Evolutionary conservation across 2,888 invertebrate species (phyloP).

Genomic region (Dryobotodes eremita): DNA sequence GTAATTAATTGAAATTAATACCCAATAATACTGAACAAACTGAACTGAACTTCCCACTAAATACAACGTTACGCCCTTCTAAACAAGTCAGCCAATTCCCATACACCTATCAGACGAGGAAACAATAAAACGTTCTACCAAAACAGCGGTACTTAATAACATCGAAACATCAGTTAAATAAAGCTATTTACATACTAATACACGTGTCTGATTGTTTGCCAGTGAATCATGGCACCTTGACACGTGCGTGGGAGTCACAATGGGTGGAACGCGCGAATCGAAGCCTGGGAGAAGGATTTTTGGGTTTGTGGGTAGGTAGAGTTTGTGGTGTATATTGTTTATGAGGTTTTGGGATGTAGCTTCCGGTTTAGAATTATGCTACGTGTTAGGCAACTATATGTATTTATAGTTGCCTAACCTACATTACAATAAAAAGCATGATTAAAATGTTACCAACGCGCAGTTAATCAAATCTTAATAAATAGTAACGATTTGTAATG

Average conservation of each 20-base stretch:
- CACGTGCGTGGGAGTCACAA: constrained; percentile 83
- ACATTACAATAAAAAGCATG: too few relatives aligned
- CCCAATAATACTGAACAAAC: too few relatives aligned
- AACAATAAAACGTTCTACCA: constrained; percentile 41
- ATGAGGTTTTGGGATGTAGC: neutral
- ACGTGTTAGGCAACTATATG: neutral
- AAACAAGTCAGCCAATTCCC: constrained; percentile 27
- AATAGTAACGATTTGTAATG: neutral
- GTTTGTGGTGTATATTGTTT: neutral
- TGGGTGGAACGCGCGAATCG: constrained; percentile 65
- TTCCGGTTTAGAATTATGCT: constrained; percentile 2
- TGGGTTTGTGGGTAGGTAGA: constrained; percentile 25
- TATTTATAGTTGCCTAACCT: too few relatives aligned
- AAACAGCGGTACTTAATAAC: constrained; percentile 29
- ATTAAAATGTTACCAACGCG: too few relatives aligned
- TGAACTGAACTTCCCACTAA: neutral
- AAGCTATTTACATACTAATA: constrained; percentile 65
- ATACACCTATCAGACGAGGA: constrained; percentile 27
- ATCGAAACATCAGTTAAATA: constrained; percentile 52
- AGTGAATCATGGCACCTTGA: constrained; percentile 83
- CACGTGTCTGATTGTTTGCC: constrained; percentile 69
- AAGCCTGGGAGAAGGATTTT: constrained; percentile 54
- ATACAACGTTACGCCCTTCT: neutral
- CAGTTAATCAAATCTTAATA: too few relatives aligned
- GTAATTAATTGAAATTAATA: too few relatives aligned